Percentiles rank a stretch among this genome's conserved stretches.
Evolutionary conservation across 2,113 vertebrate genomes (phyloP).

Genomic region (Bujurquina vittata): DNA sequence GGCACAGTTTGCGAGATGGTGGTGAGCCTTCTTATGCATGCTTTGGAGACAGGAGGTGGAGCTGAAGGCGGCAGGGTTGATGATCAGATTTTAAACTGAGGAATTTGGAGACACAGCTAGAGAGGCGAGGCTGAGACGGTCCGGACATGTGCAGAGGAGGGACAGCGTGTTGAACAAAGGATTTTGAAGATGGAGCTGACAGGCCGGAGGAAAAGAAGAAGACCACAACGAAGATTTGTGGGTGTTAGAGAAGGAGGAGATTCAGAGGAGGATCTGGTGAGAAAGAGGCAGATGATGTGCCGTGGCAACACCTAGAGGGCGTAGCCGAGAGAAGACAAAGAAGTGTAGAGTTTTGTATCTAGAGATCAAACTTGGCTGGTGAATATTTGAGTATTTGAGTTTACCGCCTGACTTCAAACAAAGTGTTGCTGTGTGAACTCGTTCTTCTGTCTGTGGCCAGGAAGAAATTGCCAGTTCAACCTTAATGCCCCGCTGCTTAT

Average conservation of each 20-base stretch:
- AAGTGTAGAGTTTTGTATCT: too few relatives aligned
- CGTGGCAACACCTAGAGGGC: too few relatives aligned
- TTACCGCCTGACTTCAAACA: background rate
- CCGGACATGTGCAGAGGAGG: background rate
- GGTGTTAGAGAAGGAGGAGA: background rate
- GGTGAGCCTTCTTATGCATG: background rate
- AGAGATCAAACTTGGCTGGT: background rate
- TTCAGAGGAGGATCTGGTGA: too few relatives aligned
- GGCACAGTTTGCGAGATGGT: background rate
- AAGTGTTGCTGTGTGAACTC: background rate
- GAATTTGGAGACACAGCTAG: background rate
- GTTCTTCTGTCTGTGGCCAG: background rate
- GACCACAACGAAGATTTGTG: background rate
- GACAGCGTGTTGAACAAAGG: background rate
- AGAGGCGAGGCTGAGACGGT: background rate
- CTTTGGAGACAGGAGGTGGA: background rate
- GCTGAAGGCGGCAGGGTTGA: background rate
- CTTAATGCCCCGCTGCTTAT: background rate
- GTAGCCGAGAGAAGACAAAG: too few relatives aligned
- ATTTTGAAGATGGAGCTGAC: background rate
- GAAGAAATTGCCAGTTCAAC: background rate
- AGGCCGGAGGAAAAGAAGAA: background rate
- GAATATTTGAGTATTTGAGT: background rate
- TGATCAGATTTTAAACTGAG: background rate
- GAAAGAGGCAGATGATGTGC: too few relatives aligned